Percentiles rank a stretch among this genome's conserved stretches.
Conservation (phyloP, 2,797 vertebrate species). For the Anguilla obscura region DNA sequence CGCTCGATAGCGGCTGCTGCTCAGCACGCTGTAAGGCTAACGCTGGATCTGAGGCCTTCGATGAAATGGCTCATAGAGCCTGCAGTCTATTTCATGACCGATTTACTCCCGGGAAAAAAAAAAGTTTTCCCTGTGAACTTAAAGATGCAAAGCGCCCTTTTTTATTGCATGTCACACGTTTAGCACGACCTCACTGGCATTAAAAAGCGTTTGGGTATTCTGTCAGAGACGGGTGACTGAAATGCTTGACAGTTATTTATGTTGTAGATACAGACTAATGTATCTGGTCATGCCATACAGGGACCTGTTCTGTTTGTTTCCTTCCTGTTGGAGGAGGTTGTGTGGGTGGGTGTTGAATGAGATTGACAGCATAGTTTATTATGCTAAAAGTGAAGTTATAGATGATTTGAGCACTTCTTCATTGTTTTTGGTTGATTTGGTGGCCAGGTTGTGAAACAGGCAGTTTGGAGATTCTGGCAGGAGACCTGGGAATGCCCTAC, state of each 20-base stretch:
- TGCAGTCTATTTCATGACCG: not conserved
- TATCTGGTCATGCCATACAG: not conserved
- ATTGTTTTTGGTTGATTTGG: not conserved
- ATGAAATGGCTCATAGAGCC: conserved; percentile 22
- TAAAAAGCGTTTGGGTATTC: not conserved
- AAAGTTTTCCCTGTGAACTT: not conserved
- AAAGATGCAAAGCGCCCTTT: not conserved
- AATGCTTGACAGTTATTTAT: not conserved
- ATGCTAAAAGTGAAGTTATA: not conserved
- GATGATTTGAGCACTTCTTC: not conserved
- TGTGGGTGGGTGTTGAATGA: not conserved
- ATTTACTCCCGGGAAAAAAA: not conserved
- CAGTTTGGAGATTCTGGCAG: not conserved
- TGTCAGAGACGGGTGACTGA: not conserved
- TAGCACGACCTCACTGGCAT: not conserved
- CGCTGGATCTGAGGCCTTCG: not conserved
- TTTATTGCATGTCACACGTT: not conserved
- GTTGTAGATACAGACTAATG: not conserved
- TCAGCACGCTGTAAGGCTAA: not conserved
- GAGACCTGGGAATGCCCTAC: not conserved
- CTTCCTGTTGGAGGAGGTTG: not conserved
- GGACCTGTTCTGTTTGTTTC: not conserved
- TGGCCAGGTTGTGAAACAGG: not conserved
- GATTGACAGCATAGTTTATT: not conserved
- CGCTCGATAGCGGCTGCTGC: not conserved